Evolutionary conservation across 2,113 vertebrate species (phyloP).

Genomic region (Phylloscopus trochiloides): DNA sequence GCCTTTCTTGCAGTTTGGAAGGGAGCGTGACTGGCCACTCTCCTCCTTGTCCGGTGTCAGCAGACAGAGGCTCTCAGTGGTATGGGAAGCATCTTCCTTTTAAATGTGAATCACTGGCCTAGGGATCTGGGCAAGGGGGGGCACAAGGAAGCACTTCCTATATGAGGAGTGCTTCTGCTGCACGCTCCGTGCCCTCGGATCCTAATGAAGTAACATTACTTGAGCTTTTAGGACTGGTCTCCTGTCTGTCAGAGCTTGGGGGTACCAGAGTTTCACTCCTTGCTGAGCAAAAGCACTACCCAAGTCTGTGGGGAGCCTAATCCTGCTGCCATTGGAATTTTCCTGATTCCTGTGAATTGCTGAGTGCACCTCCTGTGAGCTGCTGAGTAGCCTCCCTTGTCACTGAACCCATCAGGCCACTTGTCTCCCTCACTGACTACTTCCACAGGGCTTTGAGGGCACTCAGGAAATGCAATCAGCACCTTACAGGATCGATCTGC

Average conservation of each 20-base stretch:
- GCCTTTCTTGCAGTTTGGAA: neutral
- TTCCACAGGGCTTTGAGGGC: neutral
- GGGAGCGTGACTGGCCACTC: neutral
- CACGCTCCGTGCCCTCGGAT: neutral
- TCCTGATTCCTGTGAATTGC: neutral
- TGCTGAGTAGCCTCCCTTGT: constrained; percentile 1
- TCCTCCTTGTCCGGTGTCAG: neutral
- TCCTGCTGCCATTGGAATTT: constrained; percentile 29
- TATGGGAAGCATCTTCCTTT: constrained; percentile 35
- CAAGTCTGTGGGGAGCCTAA: neutral
- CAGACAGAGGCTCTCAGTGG: neutral
- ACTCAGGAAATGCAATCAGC: constrained; percentile 41
- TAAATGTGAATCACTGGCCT: constrained; percentile 54
- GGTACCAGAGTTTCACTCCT: constrained; percentile 7
- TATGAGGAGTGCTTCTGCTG: neutral
- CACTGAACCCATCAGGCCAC: neutral
- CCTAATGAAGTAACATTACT: constrained; percentile 51
- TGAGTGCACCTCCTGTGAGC: constrained; percentile 15
- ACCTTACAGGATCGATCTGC: constrained; percentile 19
- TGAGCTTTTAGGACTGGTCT: constrained; percentile 47
- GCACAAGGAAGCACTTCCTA: neutral
- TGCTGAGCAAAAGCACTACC: constrained; percentile 23
- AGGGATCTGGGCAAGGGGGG: neutral
- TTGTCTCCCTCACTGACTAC: neutral
- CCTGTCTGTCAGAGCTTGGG: neutral